These are phyloP conservation scores for Fulica atra DNA, from an alignment of 2,113 vertebrate species.

Conservation along the genomic window DNA sequence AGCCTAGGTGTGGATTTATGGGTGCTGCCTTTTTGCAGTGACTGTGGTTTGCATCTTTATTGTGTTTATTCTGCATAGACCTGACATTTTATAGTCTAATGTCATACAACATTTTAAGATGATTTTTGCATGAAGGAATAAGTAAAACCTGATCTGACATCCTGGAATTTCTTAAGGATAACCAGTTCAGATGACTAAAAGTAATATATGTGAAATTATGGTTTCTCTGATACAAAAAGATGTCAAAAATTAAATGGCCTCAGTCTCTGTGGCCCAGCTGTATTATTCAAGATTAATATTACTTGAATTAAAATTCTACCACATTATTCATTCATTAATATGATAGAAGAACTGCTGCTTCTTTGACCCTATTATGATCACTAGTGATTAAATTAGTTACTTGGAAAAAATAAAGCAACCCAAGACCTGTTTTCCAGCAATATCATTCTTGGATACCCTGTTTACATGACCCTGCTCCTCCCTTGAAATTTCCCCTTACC, in stretches of 20 bases:
- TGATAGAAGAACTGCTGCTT: not conserved
- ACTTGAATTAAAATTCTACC: not conserved
- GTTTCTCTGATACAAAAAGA: not conserved
- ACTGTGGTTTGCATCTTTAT: not conserved
- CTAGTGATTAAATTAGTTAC: not conserved
- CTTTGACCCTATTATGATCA: not conserved
- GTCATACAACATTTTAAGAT: not conserved
- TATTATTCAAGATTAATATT: not conserved
- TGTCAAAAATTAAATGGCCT: not conserved
- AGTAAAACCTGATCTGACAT: not conserved
- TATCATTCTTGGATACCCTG: not conserved
- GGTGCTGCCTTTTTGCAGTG: not conserved
- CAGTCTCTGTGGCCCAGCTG: not conserved
- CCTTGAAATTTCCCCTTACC: conserved; percentile 71
- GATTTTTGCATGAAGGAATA: not conserved
- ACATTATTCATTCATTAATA: not conserved
- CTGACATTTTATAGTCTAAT: not conserved
- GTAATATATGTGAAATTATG: not conserved
- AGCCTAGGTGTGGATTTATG: not conserved
- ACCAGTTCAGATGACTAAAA: not conserved
- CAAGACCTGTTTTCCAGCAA: not conserved
- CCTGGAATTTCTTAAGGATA: not conserved
- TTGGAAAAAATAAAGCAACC: not conserved
- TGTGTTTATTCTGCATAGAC: not conserved
- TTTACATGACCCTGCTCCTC: not conserved